Evolutionary conservation across 2,888 invertebrate species (phyloP).

Genomic region (Sipunculus nudus): DNA sequence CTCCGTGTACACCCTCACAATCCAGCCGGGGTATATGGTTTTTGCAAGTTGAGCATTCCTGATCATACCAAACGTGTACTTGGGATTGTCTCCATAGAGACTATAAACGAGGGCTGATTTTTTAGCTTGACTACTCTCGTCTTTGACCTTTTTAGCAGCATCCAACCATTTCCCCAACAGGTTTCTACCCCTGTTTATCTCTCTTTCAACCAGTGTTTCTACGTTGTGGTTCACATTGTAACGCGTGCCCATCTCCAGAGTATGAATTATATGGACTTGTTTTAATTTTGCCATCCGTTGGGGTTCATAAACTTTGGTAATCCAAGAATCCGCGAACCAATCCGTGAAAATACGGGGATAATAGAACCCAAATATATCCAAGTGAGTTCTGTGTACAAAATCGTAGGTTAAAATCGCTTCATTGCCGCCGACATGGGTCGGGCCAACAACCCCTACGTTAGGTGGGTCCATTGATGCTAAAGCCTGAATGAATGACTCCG

Average conservation of each 20-base stretch:
- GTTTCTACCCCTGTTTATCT: no score
- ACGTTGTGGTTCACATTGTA: no score
- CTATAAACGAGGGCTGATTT: no score
- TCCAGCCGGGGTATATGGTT: constrained; percentile 35
- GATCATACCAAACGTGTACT: constrained; percentile 30
- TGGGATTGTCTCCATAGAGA: constrained; percentile 30
- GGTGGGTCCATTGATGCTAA: constrained; percentile 36
- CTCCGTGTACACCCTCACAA: constrained; percentile 33
- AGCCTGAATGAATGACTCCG: constrained; percentile 38
- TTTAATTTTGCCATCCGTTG: constrained; percentile 35
- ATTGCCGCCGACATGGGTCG: constrained; percentile 29
- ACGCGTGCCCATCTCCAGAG: constrained; percentile 40
- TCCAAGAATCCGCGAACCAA: constrained; percentile 76
- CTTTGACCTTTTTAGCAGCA: no score
- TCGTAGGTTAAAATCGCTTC: constrained; percentile 40
- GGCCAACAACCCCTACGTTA: constrained; percentile 43
- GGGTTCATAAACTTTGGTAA: constrained; percentile 71
- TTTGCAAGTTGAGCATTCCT: constrained; percentile 37
- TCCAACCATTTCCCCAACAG: no score
- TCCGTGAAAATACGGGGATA: constrained; percentile 44
- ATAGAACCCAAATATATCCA: constrained; percentile 44
- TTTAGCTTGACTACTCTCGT: no score
- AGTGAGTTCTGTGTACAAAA: constrained; percentile 43
- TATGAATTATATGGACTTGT: constrained; percentile 38
- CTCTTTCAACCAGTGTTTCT: no score